Conservation (phyloP, 2,113 vertebrate genomes). For the Rhinopithecus roxellana region DNA sequence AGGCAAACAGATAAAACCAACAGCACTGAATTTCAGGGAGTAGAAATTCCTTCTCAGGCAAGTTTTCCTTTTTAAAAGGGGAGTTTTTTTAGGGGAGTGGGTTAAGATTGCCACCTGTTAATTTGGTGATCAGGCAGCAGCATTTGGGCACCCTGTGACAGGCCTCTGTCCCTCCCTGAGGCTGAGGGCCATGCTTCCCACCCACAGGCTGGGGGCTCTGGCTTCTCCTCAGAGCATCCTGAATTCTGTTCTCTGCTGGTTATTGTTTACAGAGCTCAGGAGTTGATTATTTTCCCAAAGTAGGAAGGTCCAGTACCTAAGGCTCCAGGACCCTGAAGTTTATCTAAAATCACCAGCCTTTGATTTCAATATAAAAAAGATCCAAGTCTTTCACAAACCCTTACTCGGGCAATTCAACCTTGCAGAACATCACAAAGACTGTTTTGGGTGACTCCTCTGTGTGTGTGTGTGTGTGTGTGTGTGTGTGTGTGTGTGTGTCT, state of each 20-base stretch:
- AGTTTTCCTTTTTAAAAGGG: not conserved
- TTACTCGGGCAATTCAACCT: not conserved
- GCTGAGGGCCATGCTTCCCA: fast-evolving
- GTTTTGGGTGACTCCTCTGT: not conserved
- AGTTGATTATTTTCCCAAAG: not conserved
- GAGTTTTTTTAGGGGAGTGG: not conserved
- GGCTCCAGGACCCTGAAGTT: not conserved
- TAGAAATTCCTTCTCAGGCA: conserved; percentile 98
- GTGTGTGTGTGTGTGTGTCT: not conserved
- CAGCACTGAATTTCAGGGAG: conserved; percentile 94
- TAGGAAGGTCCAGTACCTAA: not conserved
- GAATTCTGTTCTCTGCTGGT: not conserved
- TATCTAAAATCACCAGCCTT: not conserved
- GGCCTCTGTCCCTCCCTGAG: not conserved
- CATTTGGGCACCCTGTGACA: not conserved
- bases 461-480: not conserved
- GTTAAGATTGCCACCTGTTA: not conserved
- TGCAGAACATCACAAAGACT: not conserved
- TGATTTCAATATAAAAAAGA: not conserved
- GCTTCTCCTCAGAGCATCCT: not conserved
- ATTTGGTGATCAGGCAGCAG: not conserved
- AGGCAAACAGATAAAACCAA: conserved; percentile 92
- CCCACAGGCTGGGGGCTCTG: no score
- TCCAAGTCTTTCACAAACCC: not conserved
- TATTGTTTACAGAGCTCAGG: not conserved